A percentile compares a stretch with the other conserved stretches of the same genome.
Evolutionary conservation across 2,113 vertebrate species (phyloP).

Genomic region (Cichladusa arquata): DNA sequence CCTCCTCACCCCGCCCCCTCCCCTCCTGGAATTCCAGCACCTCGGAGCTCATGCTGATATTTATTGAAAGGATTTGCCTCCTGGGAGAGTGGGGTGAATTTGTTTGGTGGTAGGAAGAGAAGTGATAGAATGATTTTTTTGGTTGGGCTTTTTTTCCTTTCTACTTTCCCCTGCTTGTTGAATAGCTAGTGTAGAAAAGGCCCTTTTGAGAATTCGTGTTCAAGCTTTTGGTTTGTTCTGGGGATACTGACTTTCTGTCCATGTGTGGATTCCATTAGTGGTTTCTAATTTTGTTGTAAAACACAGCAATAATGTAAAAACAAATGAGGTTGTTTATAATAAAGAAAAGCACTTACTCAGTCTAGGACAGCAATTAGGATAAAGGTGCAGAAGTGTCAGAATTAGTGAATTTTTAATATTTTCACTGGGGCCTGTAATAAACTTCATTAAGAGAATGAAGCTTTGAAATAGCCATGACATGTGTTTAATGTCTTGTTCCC

Average conservation of each 20-base stretch:
- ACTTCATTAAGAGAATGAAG: slow-evolving; percentile 17
- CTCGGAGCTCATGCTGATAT: slow-evolving; percentile 55
- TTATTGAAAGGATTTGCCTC: slow-evolving; percentile 70
- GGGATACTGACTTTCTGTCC: slow-evolving; percentile 20
- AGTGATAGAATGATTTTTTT: neutral
- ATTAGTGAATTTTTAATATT: slow-evolving; percentile 12
- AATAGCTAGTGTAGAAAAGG: slow-evolving; percentile 9
- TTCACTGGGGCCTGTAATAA: slow-evolving; percentile 28
- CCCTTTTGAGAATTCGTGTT: neutral
- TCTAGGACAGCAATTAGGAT: neutral
- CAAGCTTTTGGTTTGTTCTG: neutral
- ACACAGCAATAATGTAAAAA: slow-evolving; percentile 79
- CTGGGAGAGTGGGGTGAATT: neutral
- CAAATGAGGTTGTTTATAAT: neutral
- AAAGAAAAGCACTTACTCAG: slow-evolving; percentile 54
- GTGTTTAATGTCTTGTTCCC: neutral
- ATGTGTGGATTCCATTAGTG: slow-evolving; percentile 15
- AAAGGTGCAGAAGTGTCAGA: neutral
- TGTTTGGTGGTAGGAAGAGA: neutral
- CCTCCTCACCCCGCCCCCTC: neutral
- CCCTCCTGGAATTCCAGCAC: neutral
- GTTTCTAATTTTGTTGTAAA: slow-evolving; percentile 51
- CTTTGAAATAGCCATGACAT: slow-evolving; percentile 41
- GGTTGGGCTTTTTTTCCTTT: neutral
- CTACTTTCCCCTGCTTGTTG: neutral